These are phyloP conservation scores for Pelecanus crispus DNA, from an alignment of 2,113 vertebrate species.

Conservation along the genomic window DNA sequence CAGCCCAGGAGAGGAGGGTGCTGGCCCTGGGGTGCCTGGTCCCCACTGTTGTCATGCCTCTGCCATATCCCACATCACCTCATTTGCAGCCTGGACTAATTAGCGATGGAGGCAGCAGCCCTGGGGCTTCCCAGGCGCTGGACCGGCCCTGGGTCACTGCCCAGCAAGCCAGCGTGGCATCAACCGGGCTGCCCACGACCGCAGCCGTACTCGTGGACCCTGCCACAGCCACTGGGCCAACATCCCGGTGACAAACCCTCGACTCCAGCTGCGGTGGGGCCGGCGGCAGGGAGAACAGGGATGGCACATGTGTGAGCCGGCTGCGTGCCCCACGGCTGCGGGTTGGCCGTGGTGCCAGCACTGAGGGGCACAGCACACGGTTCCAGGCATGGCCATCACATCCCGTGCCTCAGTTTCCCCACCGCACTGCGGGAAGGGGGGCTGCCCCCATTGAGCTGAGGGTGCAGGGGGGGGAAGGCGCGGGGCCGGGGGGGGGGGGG, in stretches of 20 bases:
- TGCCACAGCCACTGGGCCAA: not conserved
- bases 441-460: accelerated
- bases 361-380: not conserved
- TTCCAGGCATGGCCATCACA: accelerated
- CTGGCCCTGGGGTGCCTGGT: too few species aligned
- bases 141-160: accelerated
- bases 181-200: accelerated
- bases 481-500: not conserved
- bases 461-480: accelerated
- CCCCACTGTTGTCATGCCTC: accelerated
- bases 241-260: not conserved
- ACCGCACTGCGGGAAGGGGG: accelerated
- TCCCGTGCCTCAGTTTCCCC: not conserved
- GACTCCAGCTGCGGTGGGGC: not conserved
- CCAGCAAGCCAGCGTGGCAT: not conserved
- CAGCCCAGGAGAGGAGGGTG: too few species aligned
- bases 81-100: not conserved
- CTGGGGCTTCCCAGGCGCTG: not conserved
- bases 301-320: not conserved
- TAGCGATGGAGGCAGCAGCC: not conserved
- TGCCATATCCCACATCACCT: not conserved
- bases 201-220: accelerated
- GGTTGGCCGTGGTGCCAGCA: accelerated
- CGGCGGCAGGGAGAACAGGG: accelerated
- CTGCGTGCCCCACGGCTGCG: too few species aligned